These are phyloP conservation scores for Micropoecilia bifurca DNA, from an alignment of 2,797 vertebrate genomes.

Conservation along the genomic window DNA sequence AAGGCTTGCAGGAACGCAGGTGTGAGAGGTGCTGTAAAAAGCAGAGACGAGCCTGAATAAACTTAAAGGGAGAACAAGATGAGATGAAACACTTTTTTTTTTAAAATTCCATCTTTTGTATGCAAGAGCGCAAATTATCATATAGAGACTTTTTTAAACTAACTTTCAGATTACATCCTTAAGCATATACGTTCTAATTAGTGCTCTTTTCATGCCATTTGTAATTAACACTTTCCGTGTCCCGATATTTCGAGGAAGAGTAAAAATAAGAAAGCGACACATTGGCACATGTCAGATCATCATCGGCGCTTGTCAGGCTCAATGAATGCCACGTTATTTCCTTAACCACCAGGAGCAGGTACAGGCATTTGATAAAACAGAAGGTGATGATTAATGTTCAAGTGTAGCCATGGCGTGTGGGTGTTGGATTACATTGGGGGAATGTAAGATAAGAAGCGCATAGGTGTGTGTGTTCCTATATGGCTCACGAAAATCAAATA, in stretches of 20 bases:
- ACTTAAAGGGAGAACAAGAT: not conserved
- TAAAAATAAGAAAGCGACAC: slow-evolving; percentile 1
- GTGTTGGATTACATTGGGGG: slow-evolving; percentile 2
- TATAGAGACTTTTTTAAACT: not conserved
- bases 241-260: not conserved
- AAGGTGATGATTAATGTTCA: slow-evolving; percentile 1
- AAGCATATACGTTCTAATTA: not conserved
- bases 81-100: not conserved
- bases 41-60: not conserved
- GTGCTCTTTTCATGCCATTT: not conserved
- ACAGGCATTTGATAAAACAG: not conserved
- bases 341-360: not conserved
- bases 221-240: not conserved
- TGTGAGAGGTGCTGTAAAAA: not conserved
- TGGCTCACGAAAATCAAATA: not conserved
- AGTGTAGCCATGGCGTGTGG: not conserved
- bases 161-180: not conserved
- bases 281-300: not conserved
- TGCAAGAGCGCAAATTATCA: not conserved
- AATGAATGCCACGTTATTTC: not conserved
- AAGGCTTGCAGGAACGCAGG: not conserved
- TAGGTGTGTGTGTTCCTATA: not conserved
- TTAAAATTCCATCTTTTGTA: not conserved
- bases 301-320: not conserved
- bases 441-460: not conserved